Evolutionary conservation across 53 echinoderm and acorn worm species (phyloP), one percentile per base, ranked within the genome.

Genomic region (Echinarachnius parma): DNA sequence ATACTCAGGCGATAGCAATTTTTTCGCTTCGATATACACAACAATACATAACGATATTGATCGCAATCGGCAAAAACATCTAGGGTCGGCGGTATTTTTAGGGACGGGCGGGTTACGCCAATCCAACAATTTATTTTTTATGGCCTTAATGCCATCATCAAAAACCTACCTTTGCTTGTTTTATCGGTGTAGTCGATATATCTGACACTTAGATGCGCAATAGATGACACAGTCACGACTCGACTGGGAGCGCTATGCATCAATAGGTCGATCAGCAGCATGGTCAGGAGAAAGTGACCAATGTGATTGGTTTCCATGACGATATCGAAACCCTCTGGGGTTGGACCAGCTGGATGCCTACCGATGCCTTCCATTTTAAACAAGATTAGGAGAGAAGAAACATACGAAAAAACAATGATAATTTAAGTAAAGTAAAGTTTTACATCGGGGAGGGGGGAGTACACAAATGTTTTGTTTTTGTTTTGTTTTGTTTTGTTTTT

Each of bases 231-330:
- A 54, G 84, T 90, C 30, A 95, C 52, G 29, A 95, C 83, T 39
- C 90, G 79, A 34, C 90, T 84, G 35, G 87, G 78, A 27, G 87
- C 61, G 47, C 84, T 84, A 77, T 90, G 84, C 59, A 79, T 90
- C 44, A 90, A 42, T 25, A 87, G 84, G 33, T 87, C 84, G 13
- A 95, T 66, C 13, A 95, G 75, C 15, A 84, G 66, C 42, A 86
- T 78, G 29, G 86, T 90, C 1, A 95, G 84, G 11, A 95, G 76
- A 52, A 95, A 95, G 42, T 87, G 90, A 35, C 90, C 83, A 48
- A 84, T 59, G 66, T 95, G 90, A 77, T 90, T 95, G 48, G 79
- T 77, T 33, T 63, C 87, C 65, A 87, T 87, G 30, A 66, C 61
- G 22, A 81, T 34, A 4, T 87, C 84, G 35, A 84, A 84, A 19